Evolutionary conservation across 2,888 invertebrate genomes (phyloP), one percentile per base, ranked within the genome.

Genomic region (Hirtodrosophila duncani): DNA sequence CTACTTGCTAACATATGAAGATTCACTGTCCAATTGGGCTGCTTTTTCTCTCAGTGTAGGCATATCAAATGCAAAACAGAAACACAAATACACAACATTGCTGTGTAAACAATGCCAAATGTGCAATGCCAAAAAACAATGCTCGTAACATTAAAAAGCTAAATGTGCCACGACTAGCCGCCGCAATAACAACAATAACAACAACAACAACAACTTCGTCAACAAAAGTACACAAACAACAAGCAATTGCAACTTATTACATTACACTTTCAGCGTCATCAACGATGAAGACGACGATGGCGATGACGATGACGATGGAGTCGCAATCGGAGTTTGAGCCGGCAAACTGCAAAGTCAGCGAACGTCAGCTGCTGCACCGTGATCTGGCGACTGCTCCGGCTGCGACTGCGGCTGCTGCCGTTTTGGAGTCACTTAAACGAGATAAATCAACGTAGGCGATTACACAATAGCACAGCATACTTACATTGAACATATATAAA

Each of bases 371-470:
- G n/a, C n/a, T n/a, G n/a, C n/a, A n/a, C n/a, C n/a, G n/a, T n/a
- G n/a, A n/a, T n/a, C n/a, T n/a, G n/a, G n/a, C n/a, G n/a, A n/a
- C n/a, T n/a, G n/a, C n/a, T 52, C 42, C 5, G 33, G 33, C 20
- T 43, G 45, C 26, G 37, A 41, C 3, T 37, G 42, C 26, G 29
- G 37, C 13, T 42, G 39, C 45, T 52, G 44, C 57, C 43, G 59
- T 38, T 69, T 77, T 68, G 70, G 59, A 77, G 71, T 75, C 75
- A 67, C 69, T 75, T 75, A 75, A 75, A 75, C 74, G 65, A 75
- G 78, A 75, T 75, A 75, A 75, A 75, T 75, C 75, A 75, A 74
- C 75, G 75, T 77, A 74, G 75, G 75, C 75, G 75, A 75, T 75
- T 75, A 71, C 75, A 75, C 75, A 75, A 75, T 75, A 66, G 72